A percentile compares a stretch with the other conserved stretches of the same genome.
Conservation (phyloP, 2,888 invertebrate species). For the Mamestra brassicae region DNA sequence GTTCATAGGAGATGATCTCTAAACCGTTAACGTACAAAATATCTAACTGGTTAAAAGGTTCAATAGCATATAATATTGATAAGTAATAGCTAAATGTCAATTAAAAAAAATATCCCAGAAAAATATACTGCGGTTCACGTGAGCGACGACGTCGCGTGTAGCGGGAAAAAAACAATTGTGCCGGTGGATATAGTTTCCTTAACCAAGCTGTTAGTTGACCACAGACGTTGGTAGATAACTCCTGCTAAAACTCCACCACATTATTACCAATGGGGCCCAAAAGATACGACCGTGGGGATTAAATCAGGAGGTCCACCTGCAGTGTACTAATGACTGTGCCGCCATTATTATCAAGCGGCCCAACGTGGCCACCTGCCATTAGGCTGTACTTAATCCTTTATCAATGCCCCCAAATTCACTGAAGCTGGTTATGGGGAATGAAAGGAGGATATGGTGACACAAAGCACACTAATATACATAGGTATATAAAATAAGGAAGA, state of each 20-base stretch:
- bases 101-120: too few relatives aligned
- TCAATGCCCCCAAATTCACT: constrained; percentile 19
- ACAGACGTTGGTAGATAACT: background rate
- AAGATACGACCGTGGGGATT: constrained; percentile 44
- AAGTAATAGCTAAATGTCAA: too few relatives aligned
- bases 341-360: constrained; percentile 50
- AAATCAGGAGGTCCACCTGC: constrained; percentile 33
- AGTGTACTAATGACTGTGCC: constrained; percentile 32
- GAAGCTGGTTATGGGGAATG: background rate
- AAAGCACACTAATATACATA: background rate
- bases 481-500: too few relatives aligned
- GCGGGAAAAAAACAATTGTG: too few relatives aligned
- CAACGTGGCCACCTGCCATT: constrained; percentile 29
- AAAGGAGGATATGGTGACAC: background rate
- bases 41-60: background rate
- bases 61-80: too few relatives aligned
- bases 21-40: background rate
- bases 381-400: background rate
- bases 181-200: background rate
- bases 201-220: background rate
- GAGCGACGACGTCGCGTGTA: too few relatives aligned
- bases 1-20: background rate
- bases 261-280: constrained; percentile 5
- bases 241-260: background rate
- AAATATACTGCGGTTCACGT: too few relatives aligned